These are phyloP conservation scores for Calameuta pallipes DNA, from an alignment of 2,888 invertebrate genomes.

Conservation along the genomic window DNA sequence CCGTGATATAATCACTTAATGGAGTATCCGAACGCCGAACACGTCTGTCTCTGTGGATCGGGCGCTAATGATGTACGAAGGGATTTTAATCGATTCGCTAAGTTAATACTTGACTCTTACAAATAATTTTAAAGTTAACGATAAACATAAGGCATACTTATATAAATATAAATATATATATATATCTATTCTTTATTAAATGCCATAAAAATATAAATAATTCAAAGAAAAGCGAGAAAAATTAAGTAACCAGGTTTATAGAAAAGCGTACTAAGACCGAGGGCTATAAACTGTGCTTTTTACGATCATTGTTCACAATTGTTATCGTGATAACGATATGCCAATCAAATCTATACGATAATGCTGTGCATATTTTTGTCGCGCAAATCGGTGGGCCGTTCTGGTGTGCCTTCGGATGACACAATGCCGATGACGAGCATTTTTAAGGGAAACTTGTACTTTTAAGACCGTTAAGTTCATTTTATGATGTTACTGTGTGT, in stretches of 20 bases:
- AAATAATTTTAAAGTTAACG: slow-evolving; percentile 25
- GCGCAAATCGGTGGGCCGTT: slow-evolving; percentile 28
- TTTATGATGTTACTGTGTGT: not conserved
- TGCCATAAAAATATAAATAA: slow-evolving; percentile 22
- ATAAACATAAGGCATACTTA: slow-evolving; percentile 17
- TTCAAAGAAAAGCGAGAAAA: not conserved
- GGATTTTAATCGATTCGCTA: slow-evolving; percentile 29
- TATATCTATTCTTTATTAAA: slow-evolving; percentile 29
- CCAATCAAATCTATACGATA: slow-evolving; percentile 15
- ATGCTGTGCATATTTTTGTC: slow-evolving; percentile 27
- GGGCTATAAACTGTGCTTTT: slow-evolving; percentile 20
- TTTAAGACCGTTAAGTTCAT: not conserved
- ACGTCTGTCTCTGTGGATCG: slow-evolving; percentile 54
- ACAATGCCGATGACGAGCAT: slow-evolving; percentile 35
- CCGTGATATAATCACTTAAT: slow-evolving; percentile 32
- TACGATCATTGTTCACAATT: slow-evolving; percentile 21
- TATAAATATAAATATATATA: slow-evolving; percentile 2
- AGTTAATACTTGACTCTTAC: slow-evolving; percentile 24
- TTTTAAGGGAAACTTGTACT: not conserved
- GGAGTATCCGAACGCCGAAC: not conserved
- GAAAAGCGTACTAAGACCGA: slow-evolving; percentile 16
- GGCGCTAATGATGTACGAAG: slow-evolving; percentile 35
- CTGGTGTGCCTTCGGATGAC: slow-evolving; percentile 43
- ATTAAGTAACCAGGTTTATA: not conserved
- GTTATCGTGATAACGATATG: slow-evolving; percentile 11